Conservation (phyloP, 2,888 invertebrate genomes). For the Arge pagana region DNA sequence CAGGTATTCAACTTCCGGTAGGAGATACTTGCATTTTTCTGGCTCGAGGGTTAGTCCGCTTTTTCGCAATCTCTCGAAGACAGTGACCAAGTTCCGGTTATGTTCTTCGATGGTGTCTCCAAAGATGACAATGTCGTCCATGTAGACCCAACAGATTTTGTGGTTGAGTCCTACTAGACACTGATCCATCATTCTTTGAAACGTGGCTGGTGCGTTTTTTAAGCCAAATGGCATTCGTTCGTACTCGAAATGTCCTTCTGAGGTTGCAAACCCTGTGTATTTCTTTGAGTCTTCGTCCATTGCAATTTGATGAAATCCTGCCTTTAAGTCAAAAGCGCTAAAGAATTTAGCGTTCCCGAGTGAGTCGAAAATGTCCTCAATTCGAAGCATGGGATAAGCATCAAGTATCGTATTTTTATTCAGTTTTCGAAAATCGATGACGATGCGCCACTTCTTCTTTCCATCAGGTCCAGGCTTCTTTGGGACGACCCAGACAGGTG, state of each 20-base stretch:
- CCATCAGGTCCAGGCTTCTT: conserved; percentile 47
- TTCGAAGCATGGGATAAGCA: conserved; percentile 40
- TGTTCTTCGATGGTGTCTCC: conserved; percentile 23
- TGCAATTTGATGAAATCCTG: conserved; percentile 40
- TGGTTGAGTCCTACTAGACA: conserved; percentile 33
- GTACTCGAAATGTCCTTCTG: conserved; percentile 43
- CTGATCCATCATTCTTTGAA: conserved; percentile 45
- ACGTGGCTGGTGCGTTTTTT: conserved; percentile 43
- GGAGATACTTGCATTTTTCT: conserved; percentile 22
- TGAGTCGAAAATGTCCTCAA: conserved; percentile 34
- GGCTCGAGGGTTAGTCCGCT: conserved; percentile 20
- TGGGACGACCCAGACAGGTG: conserved; percentile 49
- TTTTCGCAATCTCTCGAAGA: conserved; percentile 22
- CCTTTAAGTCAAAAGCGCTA: conserved; percentile 38
- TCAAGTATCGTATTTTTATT: conserved; percentile 43
- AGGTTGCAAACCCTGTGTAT: conserved; percentile 43
- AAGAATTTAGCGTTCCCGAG: conserved; percentile 34
- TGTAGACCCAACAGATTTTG: conserved; percentile 34
- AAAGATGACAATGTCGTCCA: conserved; percentile 39
- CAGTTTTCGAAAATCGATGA: conserved; percentile 41
- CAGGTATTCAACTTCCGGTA: conserved; percentile 28
- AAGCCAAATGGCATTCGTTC: conserved; percentile 45
- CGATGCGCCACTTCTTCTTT: conserved; percentile 43
- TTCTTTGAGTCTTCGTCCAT: conserved; percentile 31
- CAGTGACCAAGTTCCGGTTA: conserved; percentile 12